Evolutionary conservation across 2,888 invertebrate genomes (phyloP), one percentile per base, ranked within the genome.

Genomic region (Neocrepidodera transversa): DNA sequence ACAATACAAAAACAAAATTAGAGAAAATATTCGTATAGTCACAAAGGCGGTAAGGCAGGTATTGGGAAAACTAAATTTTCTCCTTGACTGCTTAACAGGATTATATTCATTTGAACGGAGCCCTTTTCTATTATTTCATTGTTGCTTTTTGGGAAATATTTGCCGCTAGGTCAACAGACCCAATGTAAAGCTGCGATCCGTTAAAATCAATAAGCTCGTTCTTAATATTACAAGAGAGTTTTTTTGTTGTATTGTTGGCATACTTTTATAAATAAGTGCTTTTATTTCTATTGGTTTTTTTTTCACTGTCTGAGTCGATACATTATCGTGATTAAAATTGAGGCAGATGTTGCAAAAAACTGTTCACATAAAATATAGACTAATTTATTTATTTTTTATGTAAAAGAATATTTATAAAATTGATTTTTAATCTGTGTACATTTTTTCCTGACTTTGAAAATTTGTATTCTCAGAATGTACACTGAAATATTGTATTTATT

Each of bases 31-130:
- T 43, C 36, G 20, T 13, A 11, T 14, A 43, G 5, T 52, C 43
- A 57, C 56, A 43, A 60, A 32, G 23, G 53, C 51, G 38, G 55
- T 20, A 51, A 45, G 38, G 55, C 28, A 51, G 50, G 45, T 50
- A 53, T 49, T 52, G 57, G 58, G 48, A 62, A 52, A 45, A 54
- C 43, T 47, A 47, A 58, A 65, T 65, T 63, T 63, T 65, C 53
- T 62, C 52, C 59, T 57, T 59, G 65, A 61, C 59, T 62, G 65
- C 49, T 57, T 63, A 56, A 59, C 63, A 38, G 65, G 63, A 65
- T 63, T 63, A 65, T 48, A 51, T 62, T 45, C 65, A 54, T 53
- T 60, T 40, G 17, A 45, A 52, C 53, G 55, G 58, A 43, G 60
- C 47, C 60, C 54, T 53, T 58, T 65, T 60, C 55, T 63, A 60